A percentile compares a stretch with the other conserved stretches of the same genome.
These are phyloP conservation scores for Parthenolecanium corni DNA, from an alignment of 2,888 invertebrate genomes.

Conservation along the genomic window DNA sequence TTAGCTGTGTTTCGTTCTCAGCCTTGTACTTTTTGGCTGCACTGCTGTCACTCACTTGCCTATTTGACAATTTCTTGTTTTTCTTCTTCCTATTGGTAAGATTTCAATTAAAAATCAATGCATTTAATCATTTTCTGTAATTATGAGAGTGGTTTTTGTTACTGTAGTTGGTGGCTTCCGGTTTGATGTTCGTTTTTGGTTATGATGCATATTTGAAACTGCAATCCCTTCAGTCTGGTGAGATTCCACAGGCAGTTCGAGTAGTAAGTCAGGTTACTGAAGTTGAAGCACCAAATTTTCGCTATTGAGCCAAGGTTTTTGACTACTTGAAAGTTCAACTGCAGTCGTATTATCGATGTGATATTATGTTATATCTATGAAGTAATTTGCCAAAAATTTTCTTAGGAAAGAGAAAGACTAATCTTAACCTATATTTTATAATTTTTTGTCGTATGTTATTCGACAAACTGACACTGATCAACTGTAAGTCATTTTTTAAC, in stretches of 20 bases:
- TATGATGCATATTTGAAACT: constrained; percentile 70
- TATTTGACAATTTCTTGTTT: neutral
- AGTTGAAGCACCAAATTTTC: constrained; percentile 38
- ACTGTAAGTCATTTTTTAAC: no score
- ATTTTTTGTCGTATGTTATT: no score
- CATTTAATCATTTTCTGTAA: neutral
- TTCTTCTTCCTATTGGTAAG: constrained; percentile 13
- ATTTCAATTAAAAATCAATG: neutral
- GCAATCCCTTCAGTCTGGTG: constrained; percentile 52
- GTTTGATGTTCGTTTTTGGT: constrained; percentile 57
- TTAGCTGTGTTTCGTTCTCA: constrained; percentile 19
- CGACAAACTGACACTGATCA: no score
- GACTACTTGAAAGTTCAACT: neutral
- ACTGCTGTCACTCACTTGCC: neutral
- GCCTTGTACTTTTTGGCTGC: constrained; percentile 13
- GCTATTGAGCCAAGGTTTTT: constrained; percentile 1
- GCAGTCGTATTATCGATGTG: neutral
- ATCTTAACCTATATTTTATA: no score
- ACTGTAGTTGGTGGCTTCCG: constrained; percentile 21
- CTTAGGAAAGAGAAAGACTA: no score
- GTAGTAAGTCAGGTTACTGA: constrained; percentile 28
- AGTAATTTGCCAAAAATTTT: no score
- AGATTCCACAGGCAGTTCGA: constrained; percentile 59
- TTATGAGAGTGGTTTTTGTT: neutral
- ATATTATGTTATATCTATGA: neutral